A percentile compares a stretch with the other conserved stretches of the same genome.
Evolutionary conservation across 2,113 vertebrate species (phyloP).

Genomic region (Lepisosteus oculatus): DNA sequence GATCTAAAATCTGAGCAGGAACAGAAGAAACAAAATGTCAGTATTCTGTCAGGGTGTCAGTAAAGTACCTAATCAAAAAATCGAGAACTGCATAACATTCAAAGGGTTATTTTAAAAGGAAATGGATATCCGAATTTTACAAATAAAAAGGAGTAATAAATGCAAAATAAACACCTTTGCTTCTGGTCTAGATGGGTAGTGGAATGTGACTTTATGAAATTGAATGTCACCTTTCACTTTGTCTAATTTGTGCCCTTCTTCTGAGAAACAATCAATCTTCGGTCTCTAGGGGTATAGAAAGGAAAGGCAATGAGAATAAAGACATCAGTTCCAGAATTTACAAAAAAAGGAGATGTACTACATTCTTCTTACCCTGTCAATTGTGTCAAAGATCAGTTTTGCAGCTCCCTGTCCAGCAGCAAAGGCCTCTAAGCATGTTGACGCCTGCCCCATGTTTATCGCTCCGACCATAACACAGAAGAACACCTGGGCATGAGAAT

Average conservation of each 20-base stretch:
- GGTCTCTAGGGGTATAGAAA: constrained; percentile 49
- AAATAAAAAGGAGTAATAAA: neutral
- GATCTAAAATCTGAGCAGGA: constrained; percentile 21
- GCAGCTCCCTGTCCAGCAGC: constrained; percentile 67
- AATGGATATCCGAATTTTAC: too few species aligned
- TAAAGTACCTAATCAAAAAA: too few species aligned
- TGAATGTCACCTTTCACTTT: constrained; percentile 65
- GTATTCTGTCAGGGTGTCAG: neutral
- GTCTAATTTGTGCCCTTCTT: constrained; percentile 64
- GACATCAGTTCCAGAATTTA: neutral
- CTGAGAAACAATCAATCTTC: constrained; percentile 68
- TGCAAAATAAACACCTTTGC: constrained; percentile 52
- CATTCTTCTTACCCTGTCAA: constrained; percentile 56
- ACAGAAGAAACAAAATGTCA: neutral
- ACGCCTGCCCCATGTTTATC: constrained; percentile 65
- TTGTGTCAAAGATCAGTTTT: constrained; percentile 64
- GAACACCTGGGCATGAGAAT: constrained; percentile 55
- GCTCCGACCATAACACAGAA: constrained; percentile 68
- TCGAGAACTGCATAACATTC: too few species aligned
- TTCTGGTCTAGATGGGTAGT: constrained; percentile 65
- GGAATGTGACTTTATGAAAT: constrained; percentile 63
- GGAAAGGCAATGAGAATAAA: neutral
- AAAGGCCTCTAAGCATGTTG: constrained; percentile 66
- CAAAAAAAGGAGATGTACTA: neutral
- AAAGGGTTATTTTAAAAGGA: too few species aligned